Evolutionary conservation across 1,140 invertebrate species (phyloP), one percentile per base, ranked within the genome.

Genomic region (Calephelis virginiensis): DNA sequence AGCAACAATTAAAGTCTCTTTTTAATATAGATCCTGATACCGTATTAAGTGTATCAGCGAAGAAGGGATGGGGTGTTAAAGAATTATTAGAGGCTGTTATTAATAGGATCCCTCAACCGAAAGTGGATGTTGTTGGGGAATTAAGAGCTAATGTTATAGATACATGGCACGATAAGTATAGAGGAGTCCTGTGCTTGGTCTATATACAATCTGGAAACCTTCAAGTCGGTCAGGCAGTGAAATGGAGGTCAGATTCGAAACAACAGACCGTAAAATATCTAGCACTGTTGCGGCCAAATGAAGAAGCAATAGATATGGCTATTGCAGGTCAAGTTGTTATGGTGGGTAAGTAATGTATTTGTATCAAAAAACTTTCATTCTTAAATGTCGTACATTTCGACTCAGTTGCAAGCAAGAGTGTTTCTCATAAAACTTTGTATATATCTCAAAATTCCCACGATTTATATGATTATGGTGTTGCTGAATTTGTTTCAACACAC

Each of bases 111-210:
- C 97, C 97, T 48, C 92, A 95, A 45, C 98, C 98, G 6, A 71
- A 82, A 14, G 94, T 93, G 6, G 74, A 93, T 64, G 83, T 92
- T 68, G 77, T 93, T 8, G 92, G 92, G 28, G 92, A 95, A 17
- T 94, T 99, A 50, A 94, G 94, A 83, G 97, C 96, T 0, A 88
- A 99, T 14, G 90, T 99, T 53, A 99, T 99, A 92, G 98, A 99
- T 85, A 98, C 96, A 56, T 98, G 97, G 96, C 99, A 95, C 91
- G 96, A 98, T 82, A 94, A 94, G 71, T 98, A 96, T 83, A 94
- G 94, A 86, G 98, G 98, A 8, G 95, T 96, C 0, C 92, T 99
- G 69, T 94, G 95, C 69, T 92, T 98, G 61, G 92, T 98, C 48
- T 96, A 95, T 80, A 91, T 98, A 9, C 91, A 95, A 56, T 95